Evolutionary conservation across 1,140 invertebrate species (phyloP).

Genomic region (Cryptotermes secundus): DNA sequence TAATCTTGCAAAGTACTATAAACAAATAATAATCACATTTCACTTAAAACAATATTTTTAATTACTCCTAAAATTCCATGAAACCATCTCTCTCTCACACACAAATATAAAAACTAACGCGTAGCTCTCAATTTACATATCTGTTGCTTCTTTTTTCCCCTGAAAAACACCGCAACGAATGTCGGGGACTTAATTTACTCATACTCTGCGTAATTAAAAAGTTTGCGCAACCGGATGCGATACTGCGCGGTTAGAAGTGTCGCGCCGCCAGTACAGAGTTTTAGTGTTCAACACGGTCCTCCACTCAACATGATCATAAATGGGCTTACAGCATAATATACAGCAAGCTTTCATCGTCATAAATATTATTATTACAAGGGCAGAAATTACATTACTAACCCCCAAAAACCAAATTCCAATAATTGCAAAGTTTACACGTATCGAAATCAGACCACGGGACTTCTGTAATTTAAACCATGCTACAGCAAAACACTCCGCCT

Average conservation of each 20-base stretch:
- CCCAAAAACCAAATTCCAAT: background rate
- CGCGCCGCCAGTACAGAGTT: background rate
- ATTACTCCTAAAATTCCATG: conserved; percentile 7
- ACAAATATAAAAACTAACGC: background rate
- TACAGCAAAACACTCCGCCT: background rate
- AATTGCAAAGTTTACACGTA: conserved; percentile 10
- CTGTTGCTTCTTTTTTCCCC: background rate
- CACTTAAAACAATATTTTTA: background rate
- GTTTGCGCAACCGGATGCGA: background rate
- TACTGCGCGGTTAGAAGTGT: background rate
- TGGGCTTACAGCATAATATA: too few relatives aligned
- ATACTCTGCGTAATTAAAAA: conserved; percentile 12
- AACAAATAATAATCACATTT: background rate
- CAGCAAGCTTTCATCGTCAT: background rate
- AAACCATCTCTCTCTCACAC: background rate
- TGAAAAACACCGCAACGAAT: background rate
- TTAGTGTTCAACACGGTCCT: background rate
- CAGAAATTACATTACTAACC: background rate
- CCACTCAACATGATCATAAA: background rate
- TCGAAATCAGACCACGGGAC: background rate
- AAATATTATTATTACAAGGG: background rate
- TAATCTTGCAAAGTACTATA: background rate
- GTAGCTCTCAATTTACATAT: background rate
- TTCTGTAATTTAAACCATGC: conserved; percentile 2
- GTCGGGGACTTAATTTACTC: background rate